Percentiles rank a stretch among this genome's conserved stretches.
Evolutionary conservation across 2,888 invertebrate species (phyloP).

Genomic region (Cephus nigrinus): DNA sequence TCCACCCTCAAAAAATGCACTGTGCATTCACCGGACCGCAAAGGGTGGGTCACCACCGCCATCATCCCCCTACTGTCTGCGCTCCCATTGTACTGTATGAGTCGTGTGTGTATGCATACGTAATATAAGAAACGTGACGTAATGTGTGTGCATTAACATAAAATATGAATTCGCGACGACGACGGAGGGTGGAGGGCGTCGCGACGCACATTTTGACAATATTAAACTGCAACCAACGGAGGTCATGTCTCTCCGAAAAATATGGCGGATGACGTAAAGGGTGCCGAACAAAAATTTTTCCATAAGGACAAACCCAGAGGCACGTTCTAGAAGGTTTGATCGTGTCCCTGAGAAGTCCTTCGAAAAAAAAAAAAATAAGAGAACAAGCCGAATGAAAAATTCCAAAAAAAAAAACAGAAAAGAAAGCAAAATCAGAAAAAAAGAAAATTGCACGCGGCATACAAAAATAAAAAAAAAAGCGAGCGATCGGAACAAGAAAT

Average conservation of each 20-base stretch:
- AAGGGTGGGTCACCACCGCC: not conserved
- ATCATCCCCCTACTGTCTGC: not conserved
- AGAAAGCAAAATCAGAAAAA: slow-evolving; percentile 9
- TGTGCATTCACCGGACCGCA: not conserved
- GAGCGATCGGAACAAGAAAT: too few relatives aligned
- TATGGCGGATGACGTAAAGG: not conserved
- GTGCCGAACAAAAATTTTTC: not conserved
- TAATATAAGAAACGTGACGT: slow-evolving; percentile 1
- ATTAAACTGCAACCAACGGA: slow-evolving; percentile 26
- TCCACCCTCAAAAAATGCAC: not conserved
- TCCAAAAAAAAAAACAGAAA: not conserved
- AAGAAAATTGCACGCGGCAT: not conserved
- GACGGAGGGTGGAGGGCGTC: not conserved
- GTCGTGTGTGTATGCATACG: not conserved
- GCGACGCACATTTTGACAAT: not conserved
- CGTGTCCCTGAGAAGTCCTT: not conserved
- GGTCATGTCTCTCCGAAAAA: not conserved
- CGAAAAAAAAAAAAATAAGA: not conserved
- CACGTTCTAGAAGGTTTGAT: not conserved
- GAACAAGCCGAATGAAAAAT: not conserved
- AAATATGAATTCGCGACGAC: not conserved
- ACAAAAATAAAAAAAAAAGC: slow-evolving; percentile 1
- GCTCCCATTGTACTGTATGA: not conserved
- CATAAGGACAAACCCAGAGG: not conserved
- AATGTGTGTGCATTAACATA: not conserved